phyloP scores from a whole-genome alignment of 2,797 vertebrate species.

The Meda fulgida region DNA sequence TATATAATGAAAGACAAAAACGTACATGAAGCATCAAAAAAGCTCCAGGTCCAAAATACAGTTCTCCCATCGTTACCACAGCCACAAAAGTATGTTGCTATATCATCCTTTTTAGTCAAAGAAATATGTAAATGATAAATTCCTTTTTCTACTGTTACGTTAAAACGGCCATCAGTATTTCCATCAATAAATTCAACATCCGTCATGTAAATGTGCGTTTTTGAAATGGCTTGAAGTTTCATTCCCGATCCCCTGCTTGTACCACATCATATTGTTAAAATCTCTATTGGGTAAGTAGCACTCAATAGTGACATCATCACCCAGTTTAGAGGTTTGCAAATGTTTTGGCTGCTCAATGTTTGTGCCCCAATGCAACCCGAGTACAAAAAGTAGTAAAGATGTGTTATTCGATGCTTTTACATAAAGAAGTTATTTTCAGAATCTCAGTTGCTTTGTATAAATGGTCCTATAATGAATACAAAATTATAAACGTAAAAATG shows the following conservation, averaged over 20 bases:
- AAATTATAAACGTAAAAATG: neutral
- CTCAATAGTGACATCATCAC: conserved; percentile 29
- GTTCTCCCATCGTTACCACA: conserved; percentile 17
- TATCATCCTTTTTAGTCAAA: conserved; percentile 24
- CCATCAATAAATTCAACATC: neutral
- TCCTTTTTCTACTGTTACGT: neutral
- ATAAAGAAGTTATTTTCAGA: neutral
- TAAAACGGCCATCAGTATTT: conserved; percentile 17
- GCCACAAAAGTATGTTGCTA: conserved; percentile 41
- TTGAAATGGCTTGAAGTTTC: conserved; percentile 13
- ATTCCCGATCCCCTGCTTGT: conserved; percentile 40
- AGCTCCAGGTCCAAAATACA: conserved; percentile 42
- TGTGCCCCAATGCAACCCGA: conserved; percentile 20
- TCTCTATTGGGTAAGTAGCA: conserved; percentile 34
- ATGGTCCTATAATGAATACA: neutral
- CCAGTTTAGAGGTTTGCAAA: conserved; percentile 9
- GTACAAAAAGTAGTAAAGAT: neutral
- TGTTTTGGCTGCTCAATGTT: conserved; percentile 10
- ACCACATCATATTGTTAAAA: conserved; percentile 39
- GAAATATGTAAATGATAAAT: conserved; percentile 35
- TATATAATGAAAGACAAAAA: neutral
- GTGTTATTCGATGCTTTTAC: neutral
- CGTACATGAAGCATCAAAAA: conserved; percentile 30
- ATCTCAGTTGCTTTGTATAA: neutral
- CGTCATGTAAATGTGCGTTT: neutral